Evolutionary conservation across 2,797 vertebrate species (phyloP), one percentile per base, ranked within the genome.

Genomic region (Nannoperca australis): DNA sequence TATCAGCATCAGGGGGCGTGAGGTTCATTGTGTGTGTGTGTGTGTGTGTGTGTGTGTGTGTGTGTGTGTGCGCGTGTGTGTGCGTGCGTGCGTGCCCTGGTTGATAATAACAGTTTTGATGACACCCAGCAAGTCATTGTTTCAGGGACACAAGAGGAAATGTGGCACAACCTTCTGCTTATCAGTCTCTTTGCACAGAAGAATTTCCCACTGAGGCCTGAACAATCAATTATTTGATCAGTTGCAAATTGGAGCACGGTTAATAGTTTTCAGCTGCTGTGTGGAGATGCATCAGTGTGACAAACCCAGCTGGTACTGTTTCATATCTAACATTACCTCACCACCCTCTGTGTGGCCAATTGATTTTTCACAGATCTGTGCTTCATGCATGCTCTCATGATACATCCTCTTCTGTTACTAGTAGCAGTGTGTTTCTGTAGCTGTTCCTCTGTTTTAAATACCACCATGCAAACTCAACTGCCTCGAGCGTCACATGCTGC

Each of bases 401-500:
- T 18, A 6, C 64, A 59, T 22, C 69, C 36, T 68, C 45, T 1
- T 68, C 38, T 34, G 7, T 59, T 42, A 20, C 10, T 63, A 30
- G 44, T 40, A 42, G 42, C 54, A n/a, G 76, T 27, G 20, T 4
- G n/a, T n/a, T 44, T 1, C 44, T 71, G 58, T 2, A 51, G 24
- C 42, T 54, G 50, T 53, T 42, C 20, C 58, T 15, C n/a, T 55
- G 7, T 40, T 60, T 44, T 24, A 5, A 36, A 36, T 1, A 30
- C 9, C 44, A 27, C 7, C 38, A 82, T 42, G 32, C 73, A 59
- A 7, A n/a, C 30, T 51, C 11, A 7, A 51, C 11, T 34, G 60
- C 44, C 44, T 51, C 30, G 38, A 34, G 67, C 67, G 42, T 86
- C 84, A 89, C 85, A 85, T 89, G 85, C 61, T 77, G 61, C 36